A percentile compares a stretch with the other conserved stretches of the same genome.
phyloP scores from a whole-genome alignment of 1,140 invertebrate genomes.

The Magallana angulata region DNA sequence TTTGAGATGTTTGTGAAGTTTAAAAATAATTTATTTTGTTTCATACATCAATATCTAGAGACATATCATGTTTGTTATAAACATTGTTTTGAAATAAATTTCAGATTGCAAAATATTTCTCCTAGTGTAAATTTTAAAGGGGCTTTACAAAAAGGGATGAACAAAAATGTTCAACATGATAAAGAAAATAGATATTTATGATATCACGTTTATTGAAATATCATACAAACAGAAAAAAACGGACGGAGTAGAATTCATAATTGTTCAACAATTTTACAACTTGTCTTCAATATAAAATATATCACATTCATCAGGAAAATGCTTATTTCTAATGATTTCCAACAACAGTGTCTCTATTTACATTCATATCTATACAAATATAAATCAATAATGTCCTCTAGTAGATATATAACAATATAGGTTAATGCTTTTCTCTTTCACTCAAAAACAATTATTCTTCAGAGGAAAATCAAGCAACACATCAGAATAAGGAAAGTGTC shows the following conservation, averaged over 20 bases:
- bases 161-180: too few relatives aligned
- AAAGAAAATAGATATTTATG: not conserved
- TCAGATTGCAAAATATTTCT: too few relatives aligned
- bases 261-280: constrained; percentile 9
- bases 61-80: too few relatives aligned
- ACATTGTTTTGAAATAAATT: too few relatives aligned
- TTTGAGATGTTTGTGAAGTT: too few relatives aligned
- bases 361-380: not conserved
- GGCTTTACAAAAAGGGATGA: too few relatives aligned
- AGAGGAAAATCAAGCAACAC: constrained; percentile 3
- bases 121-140: too few relatives aligned
- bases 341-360: not conserved
- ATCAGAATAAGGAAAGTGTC: not conserved
- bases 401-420: not conserved
- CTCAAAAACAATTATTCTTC: not conserved
- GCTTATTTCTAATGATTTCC: not conserved
- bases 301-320: constrained; percentile 6
- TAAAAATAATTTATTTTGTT: too few relatives aligned
- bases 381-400: not conserved
- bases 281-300: not conserved
- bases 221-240: not conserved
- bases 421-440: constrained; percentile 43
- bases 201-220: constrained; percentile 33
- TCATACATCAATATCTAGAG: too few relatives aligned
- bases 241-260: not conserved